Evolutionary conservation across 2,797 vertebrate species (phyloP), one percentile per base, ranked within the genome.

Genomic region (Benthosema pterotum): DNA sequence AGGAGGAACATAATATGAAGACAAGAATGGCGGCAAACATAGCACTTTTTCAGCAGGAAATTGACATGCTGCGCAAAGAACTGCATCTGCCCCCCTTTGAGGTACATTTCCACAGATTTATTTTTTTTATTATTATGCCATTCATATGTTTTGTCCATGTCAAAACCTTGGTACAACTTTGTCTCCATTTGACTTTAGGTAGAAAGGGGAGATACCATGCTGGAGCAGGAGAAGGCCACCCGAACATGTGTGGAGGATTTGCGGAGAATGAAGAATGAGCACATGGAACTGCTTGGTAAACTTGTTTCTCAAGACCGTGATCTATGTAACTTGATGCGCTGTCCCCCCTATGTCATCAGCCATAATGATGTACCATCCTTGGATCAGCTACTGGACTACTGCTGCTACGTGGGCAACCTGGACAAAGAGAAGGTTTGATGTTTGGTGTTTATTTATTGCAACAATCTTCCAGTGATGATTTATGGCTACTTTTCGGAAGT

Each of bases 171-270:
- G 50, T 48, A 16, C 50, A 42, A 49, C 77, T 56, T 4, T 6
- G 43, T 51, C 11, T 17, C n/a, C 2, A 19, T 15, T 12, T 63
- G n/a, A 45, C 12, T 54, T 3, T 18, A 96, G 94, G 93, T 94
- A 70, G 95, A 95, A 14, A 90, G 92, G 1, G 91, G 88, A 9
- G 85, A 83, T 1, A 95, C 93, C 9, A 94, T 98, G 68, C 76
- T 99, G 77, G 95, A 99, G 82, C 76, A 93, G 69, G 97, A 99
- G 77, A 98, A 96, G 45, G 93, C 95, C 28, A 75, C 93, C 60
- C 93, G 95, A 4, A 94, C 92, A 0, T 92, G 82, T 0, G 83
- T 98, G 11, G 94, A 97, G 54, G 73, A 87, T 45, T 75, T 97
- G 89, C 68, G 88, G 46, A 94, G 93, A 71, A 93, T 96, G 75